These are phyloP conservation scores for Lucilia sericata DNA, from an alignment of 1,140 invertebrate genomes.

Conservation along the genomic window DNA sequence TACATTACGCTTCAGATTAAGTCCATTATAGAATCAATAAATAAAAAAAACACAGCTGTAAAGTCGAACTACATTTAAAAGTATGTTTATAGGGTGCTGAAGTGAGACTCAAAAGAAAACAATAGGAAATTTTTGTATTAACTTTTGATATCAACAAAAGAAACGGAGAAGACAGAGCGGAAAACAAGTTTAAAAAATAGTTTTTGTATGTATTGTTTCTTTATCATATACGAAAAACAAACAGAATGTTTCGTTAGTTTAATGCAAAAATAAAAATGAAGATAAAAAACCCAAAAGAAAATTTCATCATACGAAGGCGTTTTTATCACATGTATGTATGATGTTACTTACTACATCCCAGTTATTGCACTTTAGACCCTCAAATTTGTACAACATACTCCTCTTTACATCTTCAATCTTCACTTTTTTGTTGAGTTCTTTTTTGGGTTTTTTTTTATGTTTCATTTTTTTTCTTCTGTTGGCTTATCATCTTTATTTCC, in stretches of 20 bases:
- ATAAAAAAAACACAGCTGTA: not conserved
- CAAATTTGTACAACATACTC: not conserved
- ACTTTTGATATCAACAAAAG: not conserved
- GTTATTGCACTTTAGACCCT: not conserved
- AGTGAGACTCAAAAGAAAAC: not conserved
- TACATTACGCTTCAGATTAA: too few relatives aligned
- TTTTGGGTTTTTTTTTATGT: not conserved
- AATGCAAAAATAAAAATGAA: not conserved
- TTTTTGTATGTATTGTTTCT: not conserved
- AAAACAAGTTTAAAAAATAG: conserved; percentile 1
- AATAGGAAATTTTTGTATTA: not conserved
- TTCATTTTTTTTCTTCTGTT: not conserved
- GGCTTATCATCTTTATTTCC: conserved; percentile 6
- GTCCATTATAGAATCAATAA: too few relatives aligned
- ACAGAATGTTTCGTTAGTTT: not conserved
- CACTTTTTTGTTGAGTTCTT: not conserved
- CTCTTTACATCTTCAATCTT: not conserved
- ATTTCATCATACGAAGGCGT: not conserved
- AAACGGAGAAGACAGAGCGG: not conserved
- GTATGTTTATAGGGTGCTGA: not conserved
- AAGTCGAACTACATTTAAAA: not conserved
- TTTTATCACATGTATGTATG: conserved; percentile 19
- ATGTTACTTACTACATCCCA: not conserved
- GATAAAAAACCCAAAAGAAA: not conserved
- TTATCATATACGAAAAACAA: not conserved